Conservation (phyloP, 2,797 vertebrate genomes). For the Eremophila alpestris region DNA sequence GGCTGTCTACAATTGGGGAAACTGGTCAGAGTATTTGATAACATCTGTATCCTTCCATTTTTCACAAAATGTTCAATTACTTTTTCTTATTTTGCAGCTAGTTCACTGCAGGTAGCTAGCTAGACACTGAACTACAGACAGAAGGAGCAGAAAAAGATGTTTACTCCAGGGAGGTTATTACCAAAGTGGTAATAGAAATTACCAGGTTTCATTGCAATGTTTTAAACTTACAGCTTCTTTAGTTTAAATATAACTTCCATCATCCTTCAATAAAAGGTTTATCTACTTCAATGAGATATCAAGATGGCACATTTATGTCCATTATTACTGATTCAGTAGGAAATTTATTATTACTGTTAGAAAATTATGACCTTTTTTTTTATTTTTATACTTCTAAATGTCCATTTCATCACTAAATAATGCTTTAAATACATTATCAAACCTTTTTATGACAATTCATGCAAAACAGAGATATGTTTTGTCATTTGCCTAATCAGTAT, state of each 20-base stretch:
- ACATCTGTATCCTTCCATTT: not conserved
- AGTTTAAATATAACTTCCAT: not conserved
- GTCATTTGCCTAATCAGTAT: constrained; percentile 65
- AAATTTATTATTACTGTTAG: not conserved
- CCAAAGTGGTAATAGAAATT: not conserved
- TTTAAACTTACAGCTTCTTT: not conserved
- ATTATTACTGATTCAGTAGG: not conserved
- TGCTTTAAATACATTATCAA: constrained; percentile 43
- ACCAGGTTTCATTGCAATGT: not conserved
- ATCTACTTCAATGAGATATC: not conserved
- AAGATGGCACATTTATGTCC: not conserved
- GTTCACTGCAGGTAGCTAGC: not conserved
- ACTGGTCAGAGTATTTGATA: not conserved
- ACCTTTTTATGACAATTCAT: constrained; percentile 51
- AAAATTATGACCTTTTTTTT: constrained; percentile 39
- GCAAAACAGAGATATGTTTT: constrained; percentile 28
- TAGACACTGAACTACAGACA: not conserved
- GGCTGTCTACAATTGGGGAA: not conserved
- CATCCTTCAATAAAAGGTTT: not conserved
- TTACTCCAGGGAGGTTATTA: not conserved
- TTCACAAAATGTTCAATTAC: not conserved
- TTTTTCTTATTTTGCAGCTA: not conserved
- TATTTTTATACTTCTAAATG: constrained; percentile 61
- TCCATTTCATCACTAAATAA: constrained; percentile 22
- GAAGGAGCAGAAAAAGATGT: not conserved